A percentile compares a stretch with the other conserved stretches of the same genome.
phyloP scores from a whole-genome alignment of 2,113 vertebrate genomes.

The Taurulus bubalis region DNA sequence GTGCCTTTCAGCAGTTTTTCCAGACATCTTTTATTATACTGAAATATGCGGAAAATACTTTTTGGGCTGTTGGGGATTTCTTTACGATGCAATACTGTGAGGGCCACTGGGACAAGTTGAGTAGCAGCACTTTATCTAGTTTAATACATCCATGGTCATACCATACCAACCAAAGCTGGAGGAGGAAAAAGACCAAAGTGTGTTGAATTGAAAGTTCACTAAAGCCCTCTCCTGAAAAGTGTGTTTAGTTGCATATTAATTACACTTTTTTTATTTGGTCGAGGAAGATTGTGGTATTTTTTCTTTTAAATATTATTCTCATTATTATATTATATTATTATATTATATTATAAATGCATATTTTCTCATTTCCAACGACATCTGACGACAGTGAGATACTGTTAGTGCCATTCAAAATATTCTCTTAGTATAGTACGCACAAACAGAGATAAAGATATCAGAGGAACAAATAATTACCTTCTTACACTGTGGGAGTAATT shows the following conservation, averaged over 20 bases:
- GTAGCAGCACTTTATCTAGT: not conserved
- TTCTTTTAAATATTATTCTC: too few species aligned
- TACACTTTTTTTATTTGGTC: not conserved
- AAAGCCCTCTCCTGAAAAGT: not conserved
- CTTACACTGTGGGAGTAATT: constrained; percentile 12
- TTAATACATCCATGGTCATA: not conserved
- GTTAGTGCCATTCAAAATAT: not conserved
- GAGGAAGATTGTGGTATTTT: not conserved
- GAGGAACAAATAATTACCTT: not conserved
- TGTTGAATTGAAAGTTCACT: not conserved
- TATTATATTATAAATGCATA: too few species aligned
- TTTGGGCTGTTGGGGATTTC: not conserved
- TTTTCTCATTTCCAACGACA: too few species aligned
- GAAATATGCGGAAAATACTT: too few species aligned
- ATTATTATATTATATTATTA: too few species aligned
- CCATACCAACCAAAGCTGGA: not conserved
- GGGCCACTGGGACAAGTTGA: not conserved
- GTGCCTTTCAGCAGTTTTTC: not conserved
- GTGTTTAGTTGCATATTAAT: not conserved
- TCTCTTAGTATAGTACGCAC: not conserved
- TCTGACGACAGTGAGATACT: too few species aligned
- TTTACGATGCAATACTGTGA: not conserved
- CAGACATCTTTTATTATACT: not conserved
- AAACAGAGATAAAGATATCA: not conserved
- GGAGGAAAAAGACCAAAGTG: not conserved